Conservation (phyloP, 2,797 vertebrate species). For the Sebastes hubbsi region DNA sequence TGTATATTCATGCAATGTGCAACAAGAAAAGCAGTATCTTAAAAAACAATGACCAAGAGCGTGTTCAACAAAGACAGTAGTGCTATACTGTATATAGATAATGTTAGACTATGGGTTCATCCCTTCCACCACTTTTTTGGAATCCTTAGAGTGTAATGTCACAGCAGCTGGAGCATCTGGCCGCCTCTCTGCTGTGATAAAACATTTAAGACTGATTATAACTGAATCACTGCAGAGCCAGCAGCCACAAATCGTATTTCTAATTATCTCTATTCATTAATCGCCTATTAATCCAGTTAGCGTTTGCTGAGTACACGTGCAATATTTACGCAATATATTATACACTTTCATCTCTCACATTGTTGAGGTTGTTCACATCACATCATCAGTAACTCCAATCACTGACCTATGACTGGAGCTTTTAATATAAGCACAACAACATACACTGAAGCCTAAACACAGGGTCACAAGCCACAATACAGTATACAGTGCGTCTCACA, state of each 20-base stretch:
- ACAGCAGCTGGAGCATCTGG: neutral
- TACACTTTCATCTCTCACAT: neutral
- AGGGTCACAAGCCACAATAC: neutral
- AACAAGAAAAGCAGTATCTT: neutral
- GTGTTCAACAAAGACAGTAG: neutral
- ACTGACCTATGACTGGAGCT: neutral
- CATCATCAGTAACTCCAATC: neutral
- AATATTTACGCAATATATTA: neutral
- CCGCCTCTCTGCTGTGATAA: slow-evolving; percentile 8
- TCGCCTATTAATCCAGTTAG: neutral
- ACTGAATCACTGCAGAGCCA: slow-evolving; percentile 5
- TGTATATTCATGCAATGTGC: neutral
- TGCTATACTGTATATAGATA: neutral
- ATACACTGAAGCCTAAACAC: neutral
- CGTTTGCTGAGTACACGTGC: neutral
- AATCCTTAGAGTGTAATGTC: neutral
- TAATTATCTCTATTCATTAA: neutral
- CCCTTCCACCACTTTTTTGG: neutral
- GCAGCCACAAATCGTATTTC: neutral
- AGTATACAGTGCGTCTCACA: neutral
- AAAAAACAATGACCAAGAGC: neutral
- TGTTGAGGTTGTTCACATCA: neutral
- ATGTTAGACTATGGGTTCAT: neutral
- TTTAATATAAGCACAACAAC: neutral
- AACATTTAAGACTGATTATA: slow-evolving; percentile 16